A percentile compares a stretch with the other conserved stretches of the same genome.
Evolutionary conservation across 2,113 vertebrate species (phyloP).

Genomic region (Halcyon malimbica): DNA sequence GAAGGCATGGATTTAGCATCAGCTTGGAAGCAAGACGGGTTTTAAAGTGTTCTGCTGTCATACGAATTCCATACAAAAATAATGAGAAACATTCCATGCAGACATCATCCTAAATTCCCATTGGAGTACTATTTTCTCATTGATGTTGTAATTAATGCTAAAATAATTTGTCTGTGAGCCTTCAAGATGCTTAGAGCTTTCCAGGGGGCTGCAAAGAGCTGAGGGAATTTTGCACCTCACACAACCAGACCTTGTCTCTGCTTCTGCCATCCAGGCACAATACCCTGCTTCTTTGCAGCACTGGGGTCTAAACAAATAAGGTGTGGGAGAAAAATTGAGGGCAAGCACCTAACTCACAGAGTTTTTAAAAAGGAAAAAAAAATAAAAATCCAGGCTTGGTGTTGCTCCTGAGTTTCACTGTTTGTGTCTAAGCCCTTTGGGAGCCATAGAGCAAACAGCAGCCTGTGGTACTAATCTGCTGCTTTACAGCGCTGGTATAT

Average conservation of each 20-base stretch:
- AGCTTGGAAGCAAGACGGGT: background rate
- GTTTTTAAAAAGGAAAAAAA: background rate
- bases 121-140: slow-evolving; percentile 49
- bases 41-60: slow-evolving; percentile 31
- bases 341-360: background rate
- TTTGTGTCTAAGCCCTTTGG: background rate
- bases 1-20: background rate
- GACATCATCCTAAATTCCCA: slow-evolving; percentile 32
- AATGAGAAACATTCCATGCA: slow-evolving; percentile 28
- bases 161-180: slow-evolving; percentile 33
- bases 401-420: background rate
- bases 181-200: slow-evolving; percentile 47
- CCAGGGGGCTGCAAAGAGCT: slow-evolving; percentile 4
- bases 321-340: background rate
- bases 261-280: background rate
- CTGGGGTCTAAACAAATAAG: background rate
- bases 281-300: background rate
- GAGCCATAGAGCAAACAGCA: slow-evolving; percentile 32
- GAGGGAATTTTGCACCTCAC: background rate
- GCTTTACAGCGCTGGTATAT: slow-evolving; percentile 9
- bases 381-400: background rate
- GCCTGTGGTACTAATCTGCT: slow-evolving; percentile 42
- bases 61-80: slow-evolving; percentile 21
- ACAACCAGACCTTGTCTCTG: background rate
- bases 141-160: slow-evolving; percentile 64